Percentiles rank a stretch among this genome's conserved stretches.
phyloP scores from a whole-genome alignment of 2,113 vertebrate genomes.

The Lasiurus borealis region DNA sequence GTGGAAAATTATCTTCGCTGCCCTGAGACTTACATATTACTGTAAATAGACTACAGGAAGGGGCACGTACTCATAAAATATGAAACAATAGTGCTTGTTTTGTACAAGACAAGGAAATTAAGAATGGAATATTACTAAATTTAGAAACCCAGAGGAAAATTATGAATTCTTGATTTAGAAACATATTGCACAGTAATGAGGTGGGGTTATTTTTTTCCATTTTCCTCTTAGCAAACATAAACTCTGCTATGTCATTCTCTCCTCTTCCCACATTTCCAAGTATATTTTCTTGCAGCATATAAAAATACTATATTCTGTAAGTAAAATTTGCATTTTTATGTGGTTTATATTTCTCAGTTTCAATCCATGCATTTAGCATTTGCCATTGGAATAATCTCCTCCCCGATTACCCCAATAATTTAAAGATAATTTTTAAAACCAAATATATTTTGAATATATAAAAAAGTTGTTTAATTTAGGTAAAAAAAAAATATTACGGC shows the following conservation, averaged over 20 bases:
- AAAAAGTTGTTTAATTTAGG: constrained; percentile 6
- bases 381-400: neutral
- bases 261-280: neutral
- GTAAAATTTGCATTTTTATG: constrained; percentile 4
- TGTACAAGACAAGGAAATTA: constrained; percentile 40
- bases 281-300: neutral
- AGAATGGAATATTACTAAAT: constrained; percentile 69
- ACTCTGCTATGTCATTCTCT: neutral
- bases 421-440: neutral
- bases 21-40: neutral
- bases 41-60: constrained; percentile 50
- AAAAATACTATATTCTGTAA: neutral
- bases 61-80: constrained; percentile 69
- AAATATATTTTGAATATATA: neutral
- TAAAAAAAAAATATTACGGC: neutral
- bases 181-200: constrained; percentile 13
- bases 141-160: constrained; percentile 69
- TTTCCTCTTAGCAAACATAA: constrained; percentile 46
- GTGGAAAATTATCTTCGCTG: neutral
- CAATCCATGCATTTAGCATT: neutral
- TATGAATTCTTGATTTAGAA: constrained; percentile 72
- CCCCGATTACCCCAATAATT: neutral
- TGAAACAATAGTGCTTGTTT: constrained; percentile 66
- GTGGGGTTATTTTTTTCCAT: neutral
- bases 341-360: constrained; percentile 29